phyloP scores from a whole-genome alignment of 2,888 invertebrate species.

The Meteorus cinctellus region DNA sequence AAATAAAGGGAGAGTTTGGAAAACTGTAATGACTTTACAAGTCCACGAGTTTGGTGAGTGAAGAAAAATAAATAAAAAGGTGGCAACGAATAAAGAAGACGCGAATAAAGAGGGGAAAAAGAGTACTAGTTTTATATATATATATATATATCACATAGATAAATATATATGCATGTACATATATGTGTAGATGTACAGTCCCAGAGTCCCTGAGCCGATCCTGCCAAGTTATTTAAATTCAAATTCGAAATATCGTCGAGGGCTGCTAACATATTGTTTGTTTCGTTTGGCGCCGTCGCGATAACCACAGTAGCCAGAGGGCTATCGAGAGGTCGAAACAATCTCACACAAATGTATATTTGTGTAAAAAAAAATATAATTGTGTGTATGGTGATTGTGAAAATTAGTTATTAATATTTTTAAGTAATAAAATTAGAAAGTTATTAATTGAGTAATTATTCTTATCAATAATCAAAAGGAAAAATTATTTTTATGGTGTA shows the following conservation, averaged over 20 bases:
- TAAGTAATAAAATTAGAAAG: no score
- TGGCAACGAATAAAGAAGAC: slow-evolving; percentile 45
- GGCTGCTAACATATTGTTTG: slow-evolving; percentile 74
- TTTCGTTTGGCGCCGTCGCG: slow-evolving; percentile 67
- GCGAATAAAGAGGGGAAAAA: slow-evolving; percentile 43
- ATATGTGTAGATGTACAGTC: slow-evolving; percentile 65
- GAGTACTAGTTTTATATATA: slow-evolving; percentile 48
- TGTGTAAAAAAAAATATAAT: background rate
- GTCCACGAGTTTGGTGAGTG: slow-evolving; percentile 51
- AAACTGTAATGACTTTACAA: slow-evolving; percentile 59
- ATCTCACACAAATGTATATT: background rate
- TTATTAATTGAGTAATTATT: no score
- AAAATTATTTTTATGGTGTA: no score
- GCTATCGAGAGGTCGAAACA: slow-evolving; percentile 42
- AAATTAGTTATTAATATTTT: no score
- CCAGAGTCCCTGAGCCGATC: slow-evolving; percentile 73
- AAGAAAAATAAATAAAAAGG: slow-evolving; percentile 48
- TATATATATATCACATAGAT: slow-evolving; percentile 48
- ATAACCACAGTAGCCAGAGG: slow-evolving; percentile 46
- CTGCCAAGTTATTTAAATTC: slow-evolving; percentile 74
- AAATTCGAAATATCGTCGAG: slow-evolving; percentile 74
- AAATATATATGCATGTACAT: slow-evolving; percentile 55
- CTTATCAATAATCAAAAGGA: no score
- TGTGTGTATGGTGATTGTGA: background rate
- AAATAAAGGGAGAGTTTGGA: background rate